Conservation (phyloP, 2,113 vertebrate genomes). For the Natator depressus region DNA sequence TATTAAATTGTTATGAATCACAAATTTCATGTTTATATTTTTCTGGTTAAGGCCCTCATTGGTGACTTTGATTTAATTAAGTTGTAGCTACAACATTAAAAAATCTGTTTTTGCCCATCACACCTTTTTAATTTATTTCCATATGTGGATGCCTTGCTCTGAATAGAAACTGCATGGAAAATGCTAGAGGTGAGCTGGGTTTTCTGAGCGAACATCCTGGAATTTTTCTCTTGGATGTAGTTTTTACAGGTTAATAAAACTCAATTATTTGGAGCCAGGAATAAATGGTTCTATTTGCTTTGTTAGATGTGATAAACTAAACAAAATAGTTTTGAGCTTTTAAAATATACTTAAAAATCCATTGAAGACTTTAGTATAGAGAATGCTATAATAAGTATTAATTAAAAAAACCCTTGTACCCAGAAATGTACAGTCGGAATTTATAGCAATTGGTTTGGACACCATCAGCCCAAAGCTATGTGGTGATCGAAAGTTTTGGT, state of each 20-base stretch:
- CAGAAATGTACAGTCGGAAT: neutral
- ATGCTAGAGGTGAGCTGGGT: neutral
- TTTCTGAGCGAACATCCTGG: neutral
- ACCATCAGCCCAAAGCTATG: neutral
- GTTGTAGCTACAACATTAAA: neutral
- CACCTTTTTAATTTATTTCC: neutral
- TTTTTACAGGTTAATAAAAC: neutral
- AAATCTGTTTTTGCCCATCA: neutral
- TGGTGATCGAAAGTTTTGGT: neutral
- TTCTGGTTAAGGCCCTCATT: neutral
- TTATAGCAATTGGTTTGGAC: neutral
- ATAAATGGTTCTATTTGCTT: neutral
- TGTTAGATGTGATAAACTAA: neutral
- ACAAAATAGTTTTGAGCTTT: neutral
- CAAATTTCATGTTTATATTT: neutral
- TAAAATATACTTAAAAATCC: neutral
- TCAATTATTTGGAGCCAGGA: neutral
- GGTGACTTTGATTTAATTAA: neutral
- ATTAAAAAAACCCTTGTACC: neutral
- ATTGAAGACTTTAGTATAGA: neutral
- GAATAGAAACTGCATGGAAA: neutral
- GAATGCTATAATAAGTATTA: neutral
- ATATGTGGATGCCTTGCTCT: neutral
- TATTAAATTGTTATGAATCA: constrained; percentile 9
- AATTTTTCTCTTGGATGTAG: neutral